Evolutionary conservation across 2,888 invertebrate genomes (phyloP).

Genomic region (Augochlorella aurata): DNA sequence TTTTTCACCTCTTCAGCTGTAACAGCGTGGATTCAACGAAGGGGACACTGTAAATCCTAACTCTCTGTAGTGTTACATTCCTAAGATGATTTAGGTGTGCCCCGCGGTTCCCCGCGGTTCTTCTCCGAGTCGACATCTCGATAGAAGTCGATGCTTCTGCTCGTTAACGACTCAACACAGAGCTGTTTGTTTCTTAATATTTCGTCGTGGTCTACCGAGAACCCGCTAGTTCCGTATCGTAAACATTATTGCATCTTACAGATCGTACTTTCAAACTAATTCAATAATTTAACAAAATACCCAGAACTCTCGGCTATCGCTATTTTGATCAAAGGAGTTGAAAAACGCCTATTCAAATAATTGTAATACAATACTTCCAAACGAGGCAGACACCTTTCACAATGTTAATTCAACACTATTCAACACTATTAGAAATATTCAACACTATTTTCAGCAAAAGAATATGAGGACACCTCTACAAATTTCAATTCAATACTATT

Average conservation of each 20-base stretch:
- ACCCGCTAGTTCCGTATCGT: not conserved
- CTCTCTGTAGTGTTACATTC: conserved; percentile 69
- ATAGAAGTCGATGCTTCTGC: conserved; percentile 39
- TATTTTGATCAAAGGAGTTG: too few relatives aligned
- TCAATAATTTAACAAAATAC: not conserved
- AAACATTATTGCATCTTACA: not conserved
- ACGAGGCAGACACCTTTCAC: too few relatives aligned
- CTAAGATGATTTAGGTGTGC: conserved; percentile 69
- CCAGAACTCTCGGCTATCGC: not conserved
- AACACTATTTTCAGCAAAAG: too few relatives aligned
- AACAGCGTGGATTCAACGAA: conserved; percentile 7
- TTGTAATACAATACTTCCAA: too few relatives aligned
- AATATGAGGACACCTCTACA: too few relatives aligned
- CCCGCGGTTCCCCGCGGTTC: conserved; percentile 52
- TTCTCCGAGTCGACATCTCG: conserved; percentile 42
- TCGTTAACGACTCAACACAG: conserved; percentile 25
- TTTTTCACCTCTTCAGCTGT: conserved; percentile 13
- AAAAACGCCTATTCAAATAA: too few relatives aligned
- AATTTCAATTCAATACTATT: too few relatives aligned
- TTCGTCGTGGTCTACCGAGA: not conserved
- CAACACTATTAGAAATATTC: too few relatives aligned
- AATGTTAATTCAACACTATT: too few relatives aligned
- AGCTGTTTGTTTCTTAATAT: conserved; percentile 23
- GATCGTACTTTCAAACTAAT: not conserved
- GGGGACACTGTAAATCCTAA: conserved; percentile 57